Conservation (phyloP, 1,140 invertebrate genomes). For the Drosophila triauraria region DNA sequence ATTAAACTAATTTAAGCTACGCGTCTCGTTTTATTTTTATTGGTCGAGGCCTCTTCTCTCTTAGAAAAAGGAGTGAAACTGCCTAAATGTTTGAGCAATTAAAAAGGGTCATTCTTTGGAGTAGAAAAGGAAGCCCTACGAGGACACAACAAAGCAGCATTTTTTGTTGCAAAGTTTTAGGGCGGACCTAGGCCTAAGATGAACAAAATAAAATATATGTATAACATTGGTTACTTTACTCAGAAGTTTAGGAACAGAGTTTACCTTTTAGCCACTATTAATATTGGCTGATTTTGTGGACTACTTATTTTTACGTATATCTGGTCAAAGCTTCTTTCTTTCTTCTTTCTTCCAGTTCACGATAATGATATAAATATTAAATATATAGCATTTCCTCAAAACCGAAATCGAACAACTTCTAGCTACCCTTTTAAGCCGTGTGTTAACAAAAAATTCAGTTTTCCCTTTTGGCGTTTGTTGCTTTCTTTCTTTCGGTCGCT, state of each 20-base stretch:
- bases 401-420: not conserved
- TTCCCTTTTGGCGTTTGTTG: slow-evolving; percentile 29
- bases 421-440: slow-evolving; percentile 13
- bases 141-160: slow-evolving; percentile 13
- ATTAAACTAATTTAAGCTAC: slow-evolving; percentile 41
- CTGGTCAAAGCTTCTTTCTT: too few species aligned
- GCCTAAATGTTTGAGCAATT: slow-evolving; percentile 62
- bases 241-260: too few species aligned
- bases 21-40: slow-evolving; percentile 21
- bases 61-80: slow-evolving; percentile 27
- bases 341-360: too few species aligned
- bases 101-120: slow-evolving; percentile 60
- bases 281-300: too few species aligned
- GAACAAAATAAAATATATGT: not conserved
- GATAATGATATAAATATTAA: not conserved
- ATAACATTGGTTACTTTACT: not conserved
- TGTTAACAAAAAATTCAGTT: slow-evolving; percentile 26
- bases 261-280: too few species aligned
- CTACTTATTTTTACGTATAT: too few species aligned
- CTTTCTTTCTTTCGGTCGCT: slow-evolving; percentile 3
- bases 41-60: not conserved
- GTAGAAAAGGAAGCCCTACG: slow-evolving; percentile 30
- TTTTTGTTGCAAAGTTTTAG: slow-evolving; percentile 22
- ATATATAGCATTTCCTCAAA: not conserved
- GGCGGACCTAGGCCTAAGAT: not conserved